These are phyloP conservation scores for Bedellia somnulentella DNA, from an alignment of 2,888 invertebrate genomes.

Conservation along the genomic window DNA sequence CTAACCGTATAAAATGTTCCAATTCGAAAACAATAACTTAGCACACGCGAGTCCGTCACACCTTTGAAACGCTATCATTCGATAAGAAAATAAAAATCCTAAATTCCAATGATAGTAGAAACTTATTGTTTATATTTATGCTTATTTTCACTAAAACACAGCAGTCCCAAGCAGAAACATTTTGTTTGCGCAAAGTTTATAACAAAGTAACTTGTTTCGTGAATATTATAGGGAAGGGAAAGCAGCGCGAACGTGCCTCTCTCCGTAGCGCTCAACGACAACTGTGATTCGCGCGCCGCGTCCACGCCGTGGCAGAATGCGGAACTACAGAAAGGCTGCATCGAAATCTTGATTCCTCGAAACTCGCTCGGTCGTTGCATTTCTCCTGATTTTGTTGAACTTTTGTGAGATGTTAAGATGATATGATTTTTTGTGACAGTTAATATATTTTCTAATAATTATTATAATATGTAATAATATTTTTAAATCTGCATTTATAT, in stretches of 20 bases:
- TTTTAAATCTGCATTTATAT: too few relatives aligned
- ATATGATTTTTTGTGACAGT: too few relatives aligned
- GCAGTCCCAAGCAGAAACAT: conserved; percentile 33
- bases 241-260: conserved; percentile 31
- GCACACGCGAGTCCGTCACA: conserved; percentile 42
- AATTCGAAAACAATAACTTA: conserved; percentile 40
- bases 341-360: too few relatives aligned
- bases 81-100: conserved; percentile 36
- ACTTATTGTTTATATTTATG: too few relatives aligned
- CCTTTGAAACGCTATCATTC: conserved; percentile 32
- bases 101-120: conserved; percentile 43
- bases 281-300: conserved; percentile 36
- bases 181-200: conserved; percentile 12
- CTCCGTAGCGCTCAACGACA: conserved; percentile 32
- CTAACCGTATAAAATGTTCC: conserved; percentile 24
- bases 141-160: conserved; percentile 20
- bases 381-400: too few relatives aligned
- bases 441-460: too few relatives aligned
- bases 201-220: conserved; percentile 48
- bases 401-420: too few relatives aligned
- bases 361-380: conserved; percentile 16
- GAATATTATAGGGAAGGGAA: conserved; percentile 15
- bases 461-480: too few relatives aligned
- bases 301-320: conserved; percentile 19
- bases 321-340: conserved; percentile 27